Conservation (phyloP, 2,888 invertebrate species). For the Strigamia maritima region DNA sequence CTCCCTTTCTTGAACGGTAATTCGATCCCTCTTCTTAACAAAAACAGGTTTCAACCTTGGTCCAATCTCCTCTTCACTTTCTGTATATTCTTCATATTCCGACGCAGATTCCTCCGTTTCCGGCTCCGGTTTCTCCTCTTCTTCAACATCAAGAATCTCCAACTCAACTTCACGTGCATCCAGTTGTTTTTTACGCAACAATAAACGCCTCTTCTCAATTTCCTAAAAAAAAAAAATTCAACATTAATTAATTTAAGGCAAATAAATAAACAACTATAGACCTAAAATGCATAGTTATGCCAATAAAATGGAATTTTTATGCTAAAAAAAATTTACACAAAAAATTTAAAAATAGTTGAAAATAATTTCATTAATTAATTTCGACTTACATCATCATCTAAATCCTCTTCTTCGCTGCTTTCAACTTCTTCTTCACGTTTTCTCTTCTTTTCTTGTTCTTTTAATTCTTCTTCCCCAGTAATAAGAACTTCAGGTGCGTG, state of each 20-base stretch:
- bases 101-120: constrained; percentile 55
- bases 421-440: constrained; percentile 55
- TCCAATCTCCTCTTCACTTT: constrained; percentile 73
- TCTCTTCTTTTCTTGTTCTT: constrained; percentile 46
- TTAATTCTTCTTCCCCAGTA: constrained; percentile 43
- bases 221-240: constrained; percentile 55
- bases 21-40: constrained; percentile 86
- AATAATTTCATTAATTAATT: neutral
- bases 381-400: constrained; percentile 64
- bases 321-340: too few species aligned
- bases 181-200: constrained; percentile 63
- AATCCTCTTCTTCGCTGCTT: constrained; percentile 63
- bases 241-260: too few species aligned
- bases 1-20: constrained; percentile 93
- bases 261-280: too few species aligned
- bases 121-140: constrained; percentile 58
- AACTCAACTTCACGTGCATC: constrained; percentile 44
- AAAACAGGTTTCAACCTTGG: constrained; percentile 92
- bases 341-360: too few species aligned
- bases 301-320: too few species aligned
- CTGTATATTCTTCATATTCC: constrained; percentile 78
- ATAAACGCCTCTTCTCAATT: constrained; percentile 74
- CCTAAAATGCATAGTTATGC: neutral
- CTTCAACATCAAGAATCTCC: constrained; percentile 67
- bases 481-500: constrained; percentile 66